A percentile compares a stretch with the other conserved stretches of the same genome.
Evolutionary conservation across 2,888 invertebrate species (phyloP).

Genomic region (Philaethria dido): DNA sequence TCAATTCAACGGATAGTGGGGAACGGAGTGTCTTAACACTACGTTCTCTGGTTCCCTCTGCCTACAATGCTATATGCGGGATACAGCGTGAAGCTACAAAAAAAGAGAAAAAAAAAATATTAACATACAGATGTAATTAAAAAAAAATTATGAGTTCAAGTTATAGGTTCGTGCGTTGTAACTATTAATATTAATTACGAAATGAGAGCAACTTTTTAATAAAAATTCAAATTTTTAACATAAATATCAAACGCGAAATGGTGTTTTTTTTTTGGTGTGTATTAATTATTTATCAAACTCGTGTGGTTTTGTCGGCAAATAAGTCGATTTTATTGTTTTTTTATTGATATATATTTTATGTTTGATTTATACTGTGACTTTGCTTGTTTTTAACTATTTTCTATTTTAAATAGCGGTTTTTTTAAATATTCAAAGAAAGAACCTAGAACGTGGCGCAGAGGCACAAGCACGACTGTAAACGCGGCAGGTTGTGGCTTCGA

Average conservation of each 20-base stretch:
- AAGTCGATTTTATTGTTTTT: constrained; percentile 22
- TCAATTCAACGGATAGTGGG: too few species aligned
- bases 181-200: constrained; percentile 38
- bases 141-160: constrained; percentile 38
- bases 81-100: too few species aligned
- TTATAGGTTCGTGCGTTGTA: constrained; percentile 33
- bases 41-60: too few species aligned
- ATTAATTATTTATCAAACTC: constrained; percentile 9
- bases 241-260: constrained; percentile 46
- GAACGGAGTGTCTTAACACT: too few species aligned
- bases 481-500: too few species aligned
- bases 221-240: constrained; percentile 33
- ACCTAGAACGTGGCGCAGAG: too few species aligned
- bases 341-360: constrained; percentile 10
- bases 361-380: background rate
- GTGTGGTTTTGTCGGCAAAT: constrained; percentile 24
- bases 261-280: constrained; percentile 1
- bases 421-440: too few species aligned
- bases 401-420: background rate
- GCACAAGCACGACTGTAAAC: too few species aligned
- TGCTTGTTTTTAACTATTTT: background rate
- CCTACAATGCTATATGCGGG: too few species aligned
- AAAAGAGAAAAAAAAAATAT: too few species aligned
- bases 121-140: constrained; percentile 41
- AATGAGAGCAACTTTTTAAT: constrained; percentile 39